Conservation (phyloP, 2,888 invertebrate species). For the Parasteatoda lunata region DNA sequence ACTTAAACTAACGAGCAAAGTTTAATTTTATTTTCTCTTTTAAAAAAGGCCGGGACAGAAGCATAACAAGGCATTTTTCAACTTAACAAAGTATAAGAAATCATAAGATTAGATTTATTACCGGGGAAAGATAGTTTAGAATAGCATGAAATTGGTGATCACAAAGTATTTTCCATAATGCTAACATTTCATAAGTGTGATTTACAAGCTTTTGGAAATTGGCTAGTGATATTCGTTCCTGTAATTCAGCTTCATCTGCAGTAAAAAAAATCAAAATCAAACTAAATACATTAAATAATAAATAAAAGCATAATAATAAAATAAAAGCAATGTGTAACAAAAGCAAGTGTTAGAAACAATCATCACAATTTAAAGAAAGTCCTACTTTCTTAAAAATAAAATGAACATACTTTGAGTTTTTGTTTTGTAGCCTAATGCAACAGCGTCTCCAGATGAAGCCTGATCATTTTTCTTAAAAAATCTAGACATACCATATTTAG, state of each 20-base stretch:
- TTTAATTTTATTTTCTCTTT: too few species aligned
- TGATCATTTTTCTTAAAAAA: conserved; percentile 34
- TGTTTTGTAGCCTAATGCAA: conserved; percentile 23
- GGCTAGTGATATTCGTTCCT: conserved; percentile 73
- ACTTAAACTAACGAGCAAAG: too few species aligned
- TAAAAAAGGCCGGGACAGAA: too few species aligned
- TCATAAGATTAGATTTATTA: conserved; percentile 60
- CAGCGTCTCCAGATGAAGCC: conserved; percentile 25
- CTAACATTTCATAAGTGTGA: conserved; percentile 87
- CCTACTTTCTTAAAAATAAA: not conserved
- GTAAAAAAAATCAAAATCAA: not conserved
- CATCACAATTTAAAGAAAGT: too few species aligned
- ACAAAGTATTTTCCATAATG: conserved; percentile 87
- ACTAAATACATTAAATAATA: too few species aligned
- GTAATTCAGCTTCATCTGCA: conserved; percentile 72
- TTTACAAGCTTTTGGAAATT: conserved; percentile 71
- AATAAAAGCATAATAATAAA: not conserved
- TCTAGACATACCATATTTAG: conserved; percentile 39
- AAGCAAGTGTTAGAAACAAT: too few species aligned
- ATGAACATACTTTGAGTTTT: conserved; percentile 47
- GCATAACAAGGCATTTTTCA: too few species aligned
- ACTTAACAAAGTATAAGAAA: too few species aligned
- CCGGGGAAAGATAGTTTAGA: conserved; percentile 73
- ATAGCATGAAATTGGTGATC: conserved; percentile 71
- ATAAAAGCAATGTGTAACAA: not conserved